Evolutionary conservation across 2,113 vertebrate species (phyloP), one percentile per base, ranked within the genome.

Genomic region (Lepus americanus): DNA sequence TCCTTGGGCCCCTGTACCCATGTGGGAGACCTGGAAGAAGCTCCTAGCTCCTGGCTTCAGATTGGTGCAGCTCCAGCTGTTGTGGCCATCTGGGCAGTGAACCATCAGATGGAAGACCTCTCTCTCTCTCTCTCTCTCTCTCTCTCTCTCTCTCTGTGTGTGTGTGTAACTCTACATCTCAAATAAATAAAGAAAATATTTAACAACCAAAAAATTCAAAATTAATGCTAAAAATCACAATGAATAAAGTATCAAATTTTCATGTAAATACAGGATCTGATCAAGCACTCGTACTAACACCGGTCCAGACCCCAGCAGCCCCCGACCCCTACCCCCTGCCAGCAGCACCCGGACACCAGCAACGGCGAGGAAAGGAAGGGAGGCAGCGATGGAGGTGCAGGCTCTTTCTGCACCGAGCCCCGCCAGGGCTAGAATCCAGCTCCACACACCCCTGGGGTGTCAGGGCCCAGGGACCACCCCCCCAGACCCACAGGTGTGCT

Each of bases 361-460:
- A 0, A 0, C 9, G 33, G 19, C 17, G 31, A 44, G n/a, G 23
- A 61, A n/a, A 17, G 23, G 69, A 17, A 82, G 51, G 36, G 25
- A n/a, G 0, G 27, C 11, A 3, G 0, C 23, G 25, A 5, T 5
- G 9, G 59, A 2, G n/a, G 33, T 22, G 12, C 64, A 14, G 0
- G 0, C 29, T 63, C 23, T 25, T 20, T 69, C 53, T 9, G 82
- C 2, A 2, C 16, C 59, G 33, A 64, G 51, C 25, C 19, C 36
- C 1, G 23, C 4, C 25, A 66, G 1, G 0, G 3, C 36, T 22
- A 5, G 64, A 22, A 0, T 66, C 69, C 33, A 1, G 5, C 33
- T 29, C 17, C 74, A 20, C 9, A 6, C 67, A 4, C 17, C 53
- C 51, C 22, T 5, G 22, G 17, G 19, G 49, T 1, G 1, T 36